Conservation (phyloP, 2,797 vertebrate genomes). For the Tenualosa thibaudeaui region DNA sequence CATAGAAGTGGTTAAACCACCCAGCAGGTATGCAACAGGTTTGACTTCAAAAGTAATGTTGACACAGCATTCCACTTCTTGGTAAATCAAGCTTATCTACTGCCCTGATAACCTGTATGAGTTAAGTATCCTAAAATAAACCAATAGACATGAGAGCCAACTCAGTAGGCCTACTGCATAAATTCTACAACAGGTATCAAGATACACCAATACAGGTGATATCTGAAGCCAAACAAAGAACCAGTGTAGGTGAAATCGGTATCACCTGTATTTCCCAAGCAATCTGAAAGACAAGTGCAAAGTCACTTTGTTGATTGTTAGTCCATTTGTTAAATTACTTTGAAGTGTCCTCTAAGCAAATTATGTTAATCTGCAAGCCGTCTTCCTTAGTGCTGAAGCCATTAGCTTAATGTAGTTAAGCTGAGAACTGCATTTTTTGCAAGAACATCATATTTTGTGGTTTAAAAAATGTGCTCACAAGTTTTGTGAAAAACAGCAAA, state of each 20-base stretch:
- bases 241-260: no score
- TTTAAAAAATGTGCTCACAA: background rate
- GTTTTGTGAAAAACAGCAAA: background rate
- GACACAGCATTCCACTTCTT: background rate
- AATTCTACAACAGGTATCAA: background rate
- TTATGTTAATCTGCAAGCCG: background rate
- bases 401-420: background rate
- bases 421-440: background rate
- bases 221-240: no score
- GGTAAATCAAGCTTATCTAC: slow-evolving; percentile 16
- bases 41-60: background rate
- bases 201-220: background rate
- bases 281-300: background rate
- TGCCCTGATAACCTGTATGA: background rate
- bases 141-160: background rate
- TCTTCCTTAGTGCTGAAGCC: background rate
- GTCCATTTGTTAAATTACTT: no score
- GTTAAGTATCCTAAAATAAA: background rate
- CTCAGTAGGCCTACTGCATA: background rate
- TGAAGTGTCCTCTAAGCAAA: no score
- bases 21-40: background rate
- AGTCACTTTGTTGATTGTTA: background rate
- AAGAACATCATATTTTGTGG: background rate
- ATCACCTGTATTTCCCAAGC: background rate
- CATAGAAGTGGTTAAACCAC: background rate